phyloP scores from a whole-genome alignment of 2,797 vertebrate species.

The Anguilla pacifica region DNA sequence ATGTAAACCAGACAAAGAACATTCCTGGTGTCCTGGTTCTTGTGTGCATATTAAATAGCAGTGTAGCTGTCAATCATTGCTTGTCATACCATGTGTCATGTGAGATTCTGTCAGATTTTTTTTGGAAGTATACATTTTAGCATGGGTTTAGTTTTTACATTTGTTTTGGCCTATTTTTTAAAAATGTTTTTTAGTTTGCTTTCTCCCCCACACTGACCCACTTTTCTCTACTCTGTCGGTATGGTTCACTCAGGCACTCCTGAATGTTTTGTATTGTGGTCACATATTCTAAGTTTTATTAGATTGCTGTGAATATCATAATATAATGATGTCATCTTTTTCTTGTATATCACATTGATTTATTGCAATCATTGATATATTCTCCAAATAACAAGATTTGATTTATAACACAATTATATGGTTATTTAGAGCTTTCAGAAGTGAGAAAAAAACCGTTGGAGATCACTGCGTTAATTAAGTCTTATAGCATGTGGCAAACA shows the following conservation, averaged over 20 bases:
- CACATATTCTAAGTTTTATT: background rate
- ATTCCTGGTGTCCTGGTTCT: no score
- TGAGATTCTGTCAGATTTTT: background rate
- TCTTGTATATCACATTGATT: background rate
- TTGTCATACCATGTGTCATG: background rate
- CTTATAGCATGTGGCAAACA: slow-evolving; percentile 59
- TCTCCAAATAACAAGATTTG: slow-evolving; percentile 44
- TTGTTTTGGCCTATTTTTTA: background rate
- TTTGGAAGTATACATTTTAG: background rate
- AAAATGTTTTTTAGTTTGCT: background rate
- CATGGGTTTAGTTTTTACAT: background rate
- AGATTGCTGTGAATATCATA: slow-evolving; percentile 20
- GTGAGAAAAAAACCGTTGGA: slow-evolving; percentile 59
- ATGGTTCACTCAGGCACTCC: background rate
- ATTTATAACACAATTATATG: slow-evolving; percentile 66
- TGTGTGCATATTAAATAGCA: background rate
- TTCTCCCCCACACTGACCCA: background rate
- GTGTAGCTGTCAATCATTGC: background rate
- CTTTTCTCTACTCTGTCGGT: background rate
- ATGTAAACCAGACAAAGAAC: no score
- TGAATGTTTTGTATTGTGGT: background rate
- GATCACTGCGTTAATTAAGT: slow-evolving; percentile 64
- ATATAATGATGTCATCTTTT: background rate
- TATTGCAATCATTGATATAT: background rate
- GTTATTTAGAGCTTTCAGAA: slow-evolving; percentile 61